Percentiles rank a stretch among this genome's conserved stretches.
phyloP scores from a whole-genome alignment of 2,113 vertebrate genomes.

The Chamaetylas fuelleborni region DNA sequence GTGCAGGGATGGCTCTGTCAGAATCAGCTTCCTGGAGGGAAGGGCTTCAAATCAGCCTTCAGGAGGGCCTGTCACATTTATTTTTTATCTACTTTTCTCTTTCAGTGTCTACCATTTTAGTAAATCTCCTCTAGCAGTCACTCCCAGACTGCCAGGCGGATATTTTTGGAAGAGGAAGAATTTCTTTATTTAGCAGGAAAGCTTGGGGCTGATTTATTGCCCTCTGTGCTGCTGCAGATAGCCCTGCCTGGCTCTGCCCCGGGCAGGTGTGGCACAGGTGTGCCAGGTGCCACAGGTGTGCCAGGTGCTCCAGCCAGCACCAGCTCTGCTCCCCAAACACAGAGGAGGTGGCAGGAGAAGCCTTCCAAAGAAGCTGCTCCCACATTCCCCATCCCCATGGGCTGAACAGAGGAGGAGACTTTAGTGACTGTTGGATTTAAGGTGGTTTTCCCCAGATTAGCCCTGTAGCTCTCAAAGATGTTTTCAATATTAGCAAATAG shows the following conservation, averaged over 20 bases:
- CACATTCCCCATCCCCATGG: accelerated
- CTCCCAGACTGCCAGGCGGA: not conserved
- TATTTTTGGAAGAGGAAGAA: not conserved
- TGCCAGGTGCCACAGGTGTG: too few species aligned
- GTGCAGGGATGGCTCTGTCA: not conserved
- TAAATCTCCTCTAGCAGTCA: not conserved
- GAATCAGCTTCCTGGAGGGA: not conserved
- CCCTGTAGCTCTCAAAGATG: not conserved
- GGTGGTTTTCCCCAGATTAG: not conserved
- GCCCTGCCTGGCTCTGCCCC: not conserved
- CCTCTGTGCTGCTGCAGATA: not conserved
- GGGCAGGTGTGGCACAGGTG: too few species aligned
- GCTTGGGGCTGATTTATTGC: not conserved
- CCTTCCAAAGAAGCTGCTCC: not conserved
- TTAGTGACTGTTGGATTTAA: not conserved
- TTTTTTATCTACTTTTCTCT: not conserved
- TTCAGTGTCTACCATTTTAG: not conserved
- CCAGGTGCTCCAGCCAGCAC: not conserved
- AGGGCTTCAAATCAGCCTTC: constrained; percentile 40
- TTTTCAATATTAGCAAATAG: not conserved
- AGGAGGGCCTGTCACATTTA: not conserved
- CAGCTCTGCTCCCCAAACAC: not conserved
- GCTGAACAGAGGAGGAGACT: accelerated
- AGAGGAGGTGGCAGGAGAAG: too few species aligned
- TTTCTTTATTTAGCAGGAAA: not conserved